Evolutionary conservation across 2,113 vertebrate genomes (phyloP), one percentile per base, ranked within the genome.

Genomic region (Hippocampus zosterae): DNA sequence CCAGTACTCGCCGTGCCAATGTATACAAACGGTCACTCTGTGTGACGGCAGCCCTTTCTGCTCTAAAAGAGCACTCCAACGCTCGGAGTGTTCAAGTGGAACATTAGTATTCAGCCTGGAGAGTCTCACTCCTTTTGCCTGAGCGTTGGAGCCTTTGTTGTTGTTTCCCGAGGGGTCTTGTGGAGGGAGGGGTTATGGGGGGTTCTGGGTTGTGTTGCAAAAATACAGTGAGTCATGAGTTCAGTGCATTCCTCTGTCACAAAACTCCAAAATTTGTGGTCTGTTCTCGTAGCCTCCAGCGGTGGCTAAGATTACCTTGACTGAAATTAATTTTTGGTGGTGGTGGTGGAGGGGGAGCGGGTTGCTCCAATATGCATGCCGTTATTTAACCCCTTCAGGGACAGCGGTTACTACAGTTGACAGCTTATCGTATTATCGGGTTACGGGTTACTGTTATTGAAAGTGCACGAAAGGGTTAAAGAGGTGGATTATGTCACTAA

Each of bases 41-140:
- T 75, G 16, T 71, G 70, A 71, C 76, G 72, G 16, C 80, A 80
- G 81, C 70, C 71, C 69, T 76, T 56, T 72, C 50, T 74, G 29
- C n/a, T 69, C 52, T 57, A 81, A 53, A 67, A 74, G 81, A 78
- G 75, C 69, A 61, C 81, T 86, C 75, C 70, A 63, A 81, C 46
- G 67, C 67, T 74, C 77, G 61, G 64, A 70, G 60, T 68, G 61
- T 55, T 48, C 68, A 69, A 73, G 62, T 68, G 71, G n/a, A 68
- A 70, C 81, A 86, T 90, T 85, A 85, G 87, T 81, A 90, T 87
- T 80, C 88, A 81, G 70, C 42, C 61, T 56, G 40, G 40, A 72
- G 84, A 77, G 81, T 57, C 69, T 72, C 68, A 56, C 53, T 74
- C 76, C 72, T 83, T 79, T 33, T 44, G 62, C 40, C n/a, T 57